phyloP scores from a whole-genome alignment of 2,113 vertebrate species.

The Motacilla alba region DNA sequence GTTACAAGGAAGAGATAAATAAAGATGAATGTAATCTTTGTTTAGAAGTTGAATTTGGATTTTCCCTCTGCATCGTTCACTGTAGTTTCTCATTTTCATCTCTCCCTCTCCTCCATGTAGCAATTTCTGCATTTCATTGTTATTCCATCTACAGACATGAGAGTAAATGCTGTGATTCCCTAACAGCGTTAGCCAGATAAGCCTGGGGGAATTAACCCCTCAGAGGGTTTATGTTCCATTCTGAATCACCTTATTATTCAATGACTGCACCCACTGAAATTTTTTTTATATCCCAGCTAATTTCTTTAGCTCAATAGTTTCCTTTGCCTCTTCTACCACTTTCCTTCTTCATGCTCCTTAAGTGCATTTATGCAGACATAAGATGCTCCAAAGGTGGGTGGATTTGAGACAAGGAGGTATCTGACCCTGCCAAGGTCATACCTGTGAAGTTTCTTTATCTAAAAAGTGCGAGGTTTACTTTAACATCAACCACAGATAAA shows the following conservation, averaged over 20 bases:
- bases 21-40: background rate
- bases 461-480: rapidly evolving
- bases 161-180: background rate
- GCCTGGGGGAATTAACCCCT: background rate
- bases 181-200: background rate
- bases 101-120: background rate
- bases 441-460: background rate
- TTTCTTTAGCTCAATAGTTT: background rate
- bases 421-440: background rate
- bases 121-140: conserved; percentile 1
- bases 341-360: background rate
- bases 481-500: background rate
- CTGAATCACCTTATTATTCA: background rate
- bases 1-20: background rate
- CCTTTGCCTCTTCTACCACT: background rate
- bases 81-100: background rate
- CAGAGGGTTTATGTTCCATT: background rate
- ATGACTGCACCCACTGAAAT: background rate
- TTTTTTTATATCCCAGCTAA: background rate
- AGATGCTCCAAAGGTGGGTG: background rate
- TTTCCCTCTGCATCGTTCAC: background rate
- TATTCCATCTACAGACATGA: background rate
- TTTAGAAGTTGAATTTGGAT: background rate
- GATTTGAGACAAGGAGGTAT: background rate
- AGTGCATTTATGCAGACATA: background rate